Evolutionary conservation across 2,797 vertebrate genomes (phyloP).

Genomic region (Anolis apletophallus): DNA sequence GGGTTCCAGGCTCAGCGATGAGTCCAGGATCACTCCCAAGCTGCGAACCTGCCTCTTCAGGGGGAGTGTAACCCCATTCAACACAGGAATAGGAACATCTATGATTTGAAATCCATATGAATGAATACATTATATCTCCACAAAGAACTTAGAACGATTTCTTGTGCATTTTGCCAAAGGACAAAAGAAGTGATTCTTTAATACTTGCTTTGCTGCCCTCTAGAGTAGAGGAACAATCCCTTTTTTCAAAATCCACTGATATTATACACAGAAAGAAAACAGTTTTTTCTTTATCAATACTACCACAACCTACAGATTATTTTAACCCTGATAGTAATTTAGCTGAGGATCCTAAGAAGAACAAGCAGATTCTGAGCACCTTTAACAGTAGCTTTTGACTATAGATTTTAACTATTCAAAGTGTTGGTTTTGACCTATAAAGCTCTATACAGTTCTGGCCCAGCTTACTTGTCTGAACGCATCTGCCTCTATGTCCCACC

Average conservation of each 20-base stretch:
- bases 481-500: too few relatives aligned
- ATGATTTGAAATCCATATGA: not conserved
- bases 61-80: too few relatives aligned
- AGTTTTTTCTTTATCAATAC: not conserved
- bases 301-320: not conserved
- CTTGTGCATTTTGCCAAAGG: not conserved
- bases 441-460: too few relatives aligned
- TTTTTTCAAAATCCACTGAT: not conserved
- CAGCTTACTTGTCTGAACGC: too few relatives aligned
- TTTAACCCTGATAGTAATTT: not conserved
- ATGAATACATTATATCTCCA: not conserved
- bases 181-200: not conserved
- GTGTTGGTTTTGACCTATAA: too few relatives aligned
- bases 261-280: not conserved
- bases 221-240: conserved; percentile 20
- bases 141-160: not conserved
- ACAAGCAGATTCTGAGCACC: not conserved
- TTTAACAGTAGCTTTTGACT: not conserved
- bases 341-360: not conserved
- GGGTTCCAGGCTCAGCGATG: too few relatives aligned
- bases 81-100: too few relatives aligned
- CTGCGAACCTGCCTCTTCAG: too few relatives aligned
- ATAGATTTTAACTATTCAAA: not conserved
- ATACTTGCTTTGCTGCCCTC: conserved; percentile 32
- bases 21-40: too few relatives aligned